Evolutionary conservation across 2,888 invertebrate species (phyloP).

Genomic region (Rhyacophila evoluta): DNA sequence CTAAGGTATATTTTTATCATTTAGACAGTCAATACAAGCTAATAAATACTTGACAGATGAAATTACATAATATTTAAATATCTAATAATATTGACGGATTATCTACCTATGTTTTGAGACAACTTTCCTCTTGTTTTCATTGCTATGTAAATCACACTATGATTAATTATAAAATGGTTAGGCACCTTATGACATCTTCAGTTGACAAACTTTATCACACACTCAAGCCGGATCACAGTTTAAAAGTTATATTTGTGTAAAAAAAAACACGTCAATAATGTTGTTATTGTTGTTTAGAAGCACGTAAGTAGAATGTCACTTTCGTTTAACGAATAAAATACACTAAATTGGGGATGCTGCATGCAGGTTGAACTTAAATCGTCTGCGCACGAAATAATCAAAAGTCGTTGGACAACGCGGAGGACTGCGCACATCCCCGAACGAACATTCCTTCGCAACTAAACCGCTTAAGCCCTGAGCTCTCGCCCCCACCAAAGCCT

Average conservation of each 20-base stretch:
- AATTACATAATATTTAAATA: too few species aligned
- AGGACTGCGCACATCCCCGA: not conserved
- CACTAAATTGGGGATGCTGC: not conserved
- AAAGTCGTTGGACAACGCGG: not conserved
- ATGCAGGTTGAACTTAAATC: not conserved
- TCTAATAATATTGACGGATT: too few species aligned
- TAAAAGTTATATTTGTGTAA: not conserved
- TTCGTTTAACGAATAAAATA: not conserved
- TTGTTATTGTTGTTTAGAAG: not conserved
- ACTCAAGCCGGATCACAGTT: not conserved
- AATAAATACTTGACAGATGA: too few species aligned
- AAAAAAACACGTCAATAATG: not conserved
- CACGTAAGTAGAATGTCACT: not conserved
- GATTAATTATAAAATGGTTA: too few species aligned
- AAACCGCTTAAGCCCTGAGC: not conserved
- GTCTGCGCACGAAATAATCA: not conserved
- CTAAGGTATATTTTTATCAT: too few species aligned
- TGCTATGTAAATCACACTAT: too few species aligned
- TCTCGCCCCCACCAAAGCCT: not conserved
- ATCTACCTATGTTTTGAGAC: too few species aligned
- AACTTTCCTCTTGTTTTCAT: too few species aligned
- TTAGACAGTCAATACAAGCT: too few species aligned
- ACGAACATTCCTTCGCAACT: conserved; percentile 19
- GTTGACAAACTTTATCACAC: too few species aligned
- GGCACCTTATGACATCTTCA: too few species aligned